Percentiles rank a stretch among this genome's conserved stretches.
Conservation (phyloP, 2,888 invertebrate species). For the Latrodectus hesperus region DNA sequence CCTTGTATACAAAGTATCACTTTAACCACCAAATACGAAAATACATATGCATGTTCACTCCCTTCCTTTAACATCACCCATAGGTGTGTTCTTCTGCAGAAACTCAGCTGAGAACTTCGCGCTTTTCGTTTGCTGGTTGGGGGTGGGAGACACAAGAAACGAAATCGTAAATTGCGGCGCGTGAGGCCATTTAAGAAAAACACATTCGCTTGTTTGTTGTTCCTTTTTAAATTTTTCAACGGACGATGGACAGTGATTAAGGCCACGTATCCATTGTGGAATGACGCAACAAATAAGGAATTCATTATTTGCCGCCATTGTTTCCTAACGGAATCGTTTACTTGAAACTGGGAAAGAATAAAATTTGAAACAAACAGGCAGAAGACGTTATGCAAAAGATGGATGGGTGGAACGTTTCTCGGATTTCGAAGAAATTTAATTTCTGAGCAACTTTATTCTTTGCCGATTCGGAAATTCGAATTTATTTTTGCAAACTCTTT, state of each 20-base stretch:
- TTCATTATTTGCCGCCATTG: constrained; percentile 4
- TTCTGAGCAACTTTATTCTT: not conserved
- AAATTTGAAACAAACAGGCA: not conserved
- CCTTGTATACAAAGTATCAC: not conserved
- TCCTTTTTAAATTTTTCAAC: not conserved
- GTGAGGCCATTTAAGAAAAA: not conserved
- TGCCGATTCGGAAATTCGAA: too few species aligned
- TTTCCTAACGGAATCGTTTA: constrained; percentile 18
- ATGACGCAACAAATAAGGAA: constrained; percentile 8
- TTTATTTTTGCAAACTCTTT: too few species aligned
- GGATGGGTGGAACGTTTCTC: not conserved
- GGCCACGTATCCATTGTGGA: constrained; percentile 3
- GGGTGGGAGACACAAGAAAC: not conserved
- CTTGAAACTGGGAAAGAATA: not conserved
- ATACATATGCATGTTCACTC: constrained; percentile 1
- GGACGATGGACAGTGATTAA: constrained; percentile 6
- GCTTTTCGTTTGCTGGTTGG: not conserved
- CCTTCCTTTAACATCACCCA: not conserved
- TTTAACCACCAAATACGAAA: not conserved
- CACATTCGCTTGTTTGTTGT: not conserved
- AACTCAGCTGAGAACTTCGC: not conserved
- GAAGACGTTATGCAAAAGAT: not conserved
- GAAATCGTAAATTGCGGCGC: not conserved
- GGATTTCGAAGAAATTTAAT: constrained; percentile 1
- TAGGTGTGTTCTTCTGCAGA: not conserved